Evolutionary conservation across 2,888 invertebrate genomes (phyloP), one percentile per base, ranked within the genome.

Genomic region (Drosophila ustulata): DNA sequence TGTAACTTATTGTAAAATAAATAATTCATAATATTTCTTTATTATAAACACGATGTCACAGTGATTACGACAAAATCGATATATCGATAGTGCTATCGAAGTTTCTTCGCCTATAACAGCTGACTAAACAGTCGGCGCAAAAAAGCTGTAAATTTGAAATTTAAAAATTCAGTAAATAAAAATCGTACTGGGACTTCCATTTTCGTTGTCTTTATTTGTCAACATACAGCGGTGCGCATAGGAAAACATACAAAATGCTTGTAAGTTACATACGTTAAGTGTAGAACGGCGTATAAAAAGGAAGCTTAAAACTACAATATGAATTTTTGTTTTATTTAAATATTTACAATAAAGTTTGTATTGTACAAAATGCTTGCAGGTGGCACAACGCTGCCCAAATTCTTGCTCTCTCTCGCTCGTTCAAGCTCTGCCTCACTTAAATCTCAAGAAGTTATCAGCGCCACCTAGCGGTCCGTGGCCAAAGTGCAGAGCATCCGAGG

Each of bases 391-490:
- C 18, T 41, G 39, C 39, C 39, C 9, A 25, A 61, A 56, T 45
- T 55, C 30, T 25, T 34, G 18, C 34, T 45, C 8, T 34, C 39
- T n/a, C 5, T 25, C 9, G 28, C 5, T 37, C 39, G 13, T 41
- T 7, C 39, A 30, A 30, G 7, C 25, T 7, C 2, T 6, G 18
- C 23, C 46, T 61, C 30, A 83, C 66, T 88, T 74, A 66, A 75
- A 88, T 55, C 82, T 77, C 59, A 86, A 69, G 25, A 84, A 78
- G 49, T 80, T 75, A 4, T 70, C 78, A 9, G 46, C 71, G 18
- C 88, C 89, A 11, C 85, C 88, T 61, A 91, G 70, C 0, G 92
- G 71, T 2, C 91, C 91, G 49, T 92, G 92, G 0, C 92, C 92
- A 51, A 92, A 92, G 69, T 91, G 91, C 53, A 92, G 62, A 3